Evolutionary conservation across 2,888 invertebrate species (phyloP).

Genomic region (Tiliacea citrago): DNA sequence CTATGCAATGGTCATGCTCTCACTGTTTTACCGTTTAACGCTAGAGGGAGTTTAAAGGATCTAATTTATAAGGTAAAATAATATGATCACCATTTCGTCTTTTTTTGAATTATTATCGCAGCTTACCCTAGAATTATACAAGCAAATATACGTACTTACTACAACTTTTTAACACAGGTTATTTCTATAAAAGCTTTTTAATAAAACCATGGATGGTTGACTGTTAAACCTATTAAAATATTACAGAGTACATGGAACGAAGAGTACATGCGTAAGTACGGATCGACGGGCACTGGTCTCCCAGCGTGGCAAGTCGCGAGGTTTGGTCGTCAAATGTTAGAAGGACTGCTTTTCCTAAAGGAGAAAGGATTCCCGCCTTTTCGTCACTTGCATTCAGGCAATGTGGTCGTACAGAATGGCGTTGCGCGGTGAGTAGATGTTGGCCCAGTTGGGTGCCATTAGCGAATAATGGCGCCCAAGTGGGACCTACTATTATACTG

Average conservation of each 20-base stretch:
- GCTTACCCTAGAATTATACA: neutral
- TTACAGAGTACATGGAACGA: slow-evolving; percentile 94
- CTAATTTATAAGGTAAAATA: slow-evolving; percentile 94
- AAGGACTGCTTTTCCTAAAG: slow-evolving; percentile 95
- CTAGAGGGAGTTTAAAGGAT: slow-evolving; percentile 96
- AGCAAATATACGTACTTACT: neutral
- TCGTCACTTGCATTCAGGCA: slow-evolving; percentile 96
- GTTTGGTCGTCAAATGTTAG: slow-evolving; percentile 96
- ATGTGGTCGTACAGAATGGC: slow-evolving; percentile 97
- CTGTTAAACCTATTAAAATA: neutral
- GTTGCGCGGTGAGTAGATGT: slow-evolving; percentile 93
- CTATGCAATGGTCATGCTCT: slow-evolving; percentile 93
- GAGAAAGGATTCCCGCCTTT: slow-evolving; percentile 97
- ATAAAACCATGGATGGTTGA: neutral
- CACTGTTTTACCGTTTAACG: slow-evolving; percentile 95
- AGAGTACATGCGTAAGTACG: slow-evolving; percentile 94
- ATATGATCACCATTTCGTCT: neutral
- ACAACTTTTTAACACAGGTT: neutral
- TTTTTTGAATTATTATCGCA: neutral
- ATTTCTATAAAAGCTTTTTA: neutral
- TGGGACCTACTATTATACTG: slow-evolving; percentile 5
- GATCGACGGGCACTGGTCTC: slow-evolving; percentile 92
- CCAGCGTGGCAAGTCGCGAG: slow-evolving; percentile 95
- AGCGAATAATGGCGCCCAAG: slow-evolving; percentile 29
- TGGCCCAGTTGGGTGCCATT: slow-evolving; percentile 43